Conservation (phyloP, 2,888 invertebrate genomes). For the Marronus borbonicus region DNA sequence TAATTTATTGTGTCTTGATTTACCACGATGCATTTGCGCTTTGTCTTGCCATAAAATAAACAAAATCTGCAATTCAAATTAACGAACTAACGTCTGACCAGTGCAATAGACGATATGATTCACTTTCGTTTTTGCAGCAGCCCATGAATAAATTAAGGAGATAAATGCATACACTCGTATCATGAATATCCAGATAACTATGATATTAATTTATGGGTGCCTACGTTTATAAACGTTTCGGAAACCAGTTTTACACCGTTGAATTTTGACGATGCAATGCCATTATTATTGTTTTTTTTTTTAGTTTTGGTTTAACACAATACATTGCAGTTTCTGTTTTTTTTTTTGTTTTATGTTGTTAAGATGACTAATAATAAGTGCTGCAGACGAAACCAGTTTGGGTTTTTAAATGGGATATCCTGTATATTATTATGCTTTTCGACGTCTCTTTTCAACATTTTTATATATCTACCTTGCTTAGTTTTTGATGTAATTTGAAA, state of each 20-base stretch:
- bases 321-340: no score
- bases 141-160: background rate
- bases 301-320: background rate
- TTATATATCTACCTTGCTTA: no score
- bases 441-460: no score
- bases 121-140: constrained; percentile 11
- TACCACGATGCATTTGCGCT: background rate
- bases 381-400: no score
- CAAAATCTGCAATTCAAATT: constrained; percentile 8
- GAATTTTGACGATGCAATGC: background rate
- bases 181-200: background rate
- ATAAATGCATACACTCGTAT: background rate
- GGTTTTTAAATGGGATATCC: no score
- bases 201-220: no score
- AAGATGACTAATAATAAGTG: no score
- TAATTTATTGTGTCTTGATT: no score
- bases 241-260: background rate
- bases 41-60: constrained; percentile 1
- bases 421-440: no score
- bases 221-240: background rate
- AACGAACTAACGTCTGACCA: background rate
- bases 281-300: background rate
- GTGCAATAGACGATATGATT: background rate
- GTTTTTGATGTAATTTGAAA: no score
- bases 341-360: no score